phyloP scores from a whole-genome alignment of 2,113 vertebrate genomes.

The Ceuthmochares aereus region DNA sequence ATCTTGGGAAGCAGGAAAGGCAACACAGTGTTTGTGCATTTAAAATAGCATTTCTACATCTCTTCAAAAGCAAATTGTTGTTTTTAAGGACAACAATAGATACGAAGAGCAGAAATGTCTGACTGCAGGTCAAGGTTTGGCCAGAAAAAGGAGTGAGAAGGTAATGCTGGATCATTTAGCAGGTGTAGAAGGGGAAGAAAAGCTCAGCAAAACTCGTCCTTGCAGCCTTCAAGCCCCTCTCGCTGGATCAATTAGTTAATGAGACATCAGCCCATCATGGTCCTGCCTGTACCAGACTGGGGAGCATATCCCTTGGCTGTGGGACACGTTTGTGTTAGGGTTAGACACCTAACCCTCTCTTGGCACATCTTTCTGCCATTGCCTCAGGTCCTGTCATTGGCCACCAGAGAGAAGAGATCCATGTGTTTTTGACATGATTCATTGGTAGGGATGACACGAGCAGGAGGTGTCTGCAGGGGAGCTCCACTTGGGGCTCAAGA shows the following conservation, averaged over 20 bases:
- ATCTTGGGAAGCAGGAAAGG: neutral
- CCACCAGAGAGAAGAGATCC: no score
- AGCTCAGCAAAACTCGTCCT: neutral
- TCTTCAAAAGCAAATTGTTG: neutral
- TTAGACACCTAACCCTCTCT: no score
- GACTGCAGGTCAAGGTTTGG: neutral
- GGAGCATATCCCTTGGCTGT: neutral
- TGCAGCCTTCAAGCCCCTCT: neutral
- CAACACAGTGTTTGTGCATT: neutral
- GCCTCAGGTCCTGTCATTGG: no score
- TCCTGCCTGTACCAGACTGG: fast-evolving
- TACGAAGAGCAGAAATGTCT: neutral
- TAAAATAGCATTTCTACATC: neutral
- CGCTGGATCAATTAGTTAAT: neutral
- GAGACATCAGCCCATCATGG: neutral
- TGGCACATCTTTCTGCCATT: no score
- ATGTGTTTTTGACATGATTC: neutral
- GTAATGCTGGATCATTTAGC: neutral
- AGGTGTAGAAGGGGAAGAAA: neutral
- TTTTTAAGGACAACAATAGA: neutral
- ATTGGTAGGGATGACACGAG: no score
- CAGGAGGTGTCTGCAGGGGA: neutral
- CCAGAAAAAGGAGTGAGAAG: neutral
- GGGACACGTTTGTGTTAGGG: no score
- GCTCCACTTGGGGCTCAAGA: neutral